phyloP scores from a whole-genome alignment of 2,888 invertebrate species.

The Ormyrus labotus region DNA sequence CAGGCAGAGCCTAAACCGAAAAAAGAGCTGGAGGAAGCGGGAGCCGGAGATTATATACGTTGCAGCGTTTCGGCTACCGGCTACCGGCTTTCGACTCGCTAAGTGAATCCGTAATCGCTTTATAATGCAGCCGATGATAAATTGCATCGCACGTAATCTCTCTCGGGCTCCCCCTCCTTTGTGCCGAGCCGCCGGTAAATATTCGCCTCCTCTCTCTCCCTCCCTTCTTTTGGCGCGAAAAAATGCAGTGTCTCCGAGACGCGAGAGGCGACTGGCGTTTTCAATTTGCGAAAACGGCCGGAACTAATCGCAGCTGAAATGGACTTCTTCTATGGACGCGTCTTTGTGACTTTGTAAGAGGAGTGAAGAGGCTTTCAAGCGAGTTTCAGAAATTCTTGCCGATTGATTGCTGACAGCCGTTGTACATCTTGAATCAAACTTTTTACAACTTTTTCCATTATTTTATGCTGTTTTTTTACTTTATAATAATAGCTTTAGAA shows the following conservation, averaged over 20 bases:
- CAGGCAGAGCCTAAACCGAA: too few species aligned
- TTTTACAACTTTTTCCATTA: too few species aligned
- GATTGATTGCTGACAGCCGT: too few species aligned
- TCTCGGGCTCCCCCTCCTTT: constrained; percentile 22
- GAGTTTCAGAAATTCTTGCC: too few species aligned
- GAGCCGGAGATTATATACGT: neutral
- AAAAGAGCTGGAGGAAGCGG: neutral
- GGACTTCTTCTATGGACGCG: too few species aligned
- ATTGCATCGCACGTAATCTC: constrained; percentile 47
- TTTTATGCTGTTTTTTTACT: too few species aligned
- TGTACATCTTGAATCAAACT: too few species aligned
- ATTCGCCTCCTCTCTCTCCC: constrained; percentile 16
- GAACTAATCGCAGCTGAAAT: too few species aligned
- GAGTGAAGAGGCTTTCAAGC: too few species aligned
- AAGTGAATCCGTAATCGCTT: constrained; percentile 51
- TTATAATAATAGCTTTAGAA: too few species aligned
- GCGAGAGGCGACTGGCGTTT: constrained; percentile 8
- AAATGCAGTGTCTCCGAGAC: constrained; percentile 8
- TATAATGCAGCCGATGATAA: constrained; percentile 52
- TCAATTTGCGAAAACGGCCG: constrained; percentile 29
- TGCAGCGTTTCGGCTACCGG: constrained; percentile 36
- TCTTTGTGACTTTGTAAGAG: too few species aligned
- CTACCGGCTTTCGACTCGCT: constrained; percentile 31
- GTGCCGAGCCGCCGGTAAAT: constrained; percentile 48
- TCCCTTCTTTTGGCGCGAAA: constrained; percentile 7